These are phyloP conservation scores for Erpobdella octoculata DNA, from an alignment of 2,888 invertebrate genomes.

Conservation along the genomic window DNA sequence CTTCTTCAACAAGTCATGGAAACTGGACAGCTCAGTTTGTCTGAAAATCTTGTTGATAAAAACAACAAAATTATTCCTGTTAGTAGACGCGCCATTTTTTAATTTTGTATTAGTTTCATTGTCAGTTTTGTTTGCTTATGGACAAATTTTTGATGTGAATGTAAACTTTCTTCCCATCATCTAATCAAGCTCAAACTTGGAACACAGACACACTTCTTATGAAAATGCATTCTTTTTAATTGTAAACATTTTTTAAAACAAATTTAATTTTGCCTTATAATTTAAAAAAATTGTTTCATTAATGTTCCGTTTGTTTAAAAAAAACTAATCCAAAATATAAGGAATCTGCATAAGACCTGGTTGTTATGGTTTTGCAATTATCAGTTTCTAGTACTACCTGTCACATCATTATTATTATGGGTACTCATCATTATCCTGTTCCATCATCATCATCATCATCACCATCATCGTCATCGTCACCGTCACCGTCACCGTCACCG, in stretches of 20 bases:
- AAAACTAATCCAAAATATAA: too few relatives aligned
- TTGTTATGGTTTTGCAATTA: too few relatives aligned
- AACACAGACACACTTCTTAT: too few relatives aligned
- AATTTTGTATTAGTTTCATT: neutral
- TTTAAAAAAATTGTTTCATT: too few relatives aligned
- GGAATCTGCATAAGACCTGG: too few relatives aligned
- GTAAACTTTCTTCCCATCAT: neutral
- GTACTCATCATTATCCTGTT: constrained; percentile 15
- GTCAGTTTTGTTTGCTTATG: too few relatives aligned
- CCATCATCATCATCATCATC: neutral
- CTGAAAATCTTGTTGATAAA: constrained; percentile 66
- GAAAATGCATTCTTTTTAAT: too few relatives aligned
- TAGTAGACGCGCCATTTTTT: neutral
- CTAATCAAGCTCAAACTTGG: neutral
- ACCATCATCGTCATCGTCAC: constrained; percentile 14
- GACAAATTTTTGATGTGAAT: neutral
- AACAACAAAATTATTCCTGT: constrained; percentile 62
- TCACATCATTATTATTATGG: constrained; percentile 14
- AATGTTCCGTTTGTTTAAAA: too few relatives aligned
- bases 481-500: neutral
- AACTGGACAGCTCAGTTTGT: constrained; percentile 60
- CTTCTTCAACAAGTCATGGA: constrained; percentile 64
- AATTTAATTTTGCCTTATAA: too few relatives aligned
- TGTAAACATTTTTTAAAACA: too few relatives aligned
- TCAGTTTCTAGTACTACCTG: too few relatives aligned